These are phyloP conservation scores for Myotis vivesi DNA, from an alignment of 2,797 vertebrate species.

Conservation along the genomic window DNA sequence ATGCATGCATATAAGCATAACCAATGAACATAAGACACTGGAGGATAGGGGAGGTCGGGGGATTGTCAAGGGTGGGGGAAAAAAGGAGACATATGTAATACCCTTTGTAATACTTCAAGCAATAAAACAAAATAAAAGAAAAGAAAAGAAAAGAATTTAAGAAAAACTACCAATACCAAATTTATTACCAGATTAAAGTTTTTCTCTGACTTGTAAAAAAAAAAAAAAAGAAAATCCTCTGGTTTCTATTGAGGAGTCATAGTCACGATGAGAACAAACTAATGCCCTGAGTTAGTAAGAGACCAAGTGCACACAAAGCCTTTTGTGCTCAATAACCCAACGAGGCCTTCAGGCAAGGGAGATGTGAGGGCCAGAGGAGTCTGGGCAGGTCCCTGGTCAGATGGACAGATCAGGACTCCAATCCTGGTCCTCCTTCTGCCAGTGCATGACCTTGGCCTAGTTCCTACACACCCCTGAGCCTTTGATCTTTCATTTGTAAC, in stretches of 20 bases:
- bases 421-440: background rate
- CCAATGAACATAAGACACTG: too few relatives aligned
- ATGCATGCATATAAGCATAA: too few relatives aligned
- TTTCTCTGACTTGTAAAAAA: too few relatives aligned
- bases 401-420: rapidly evolving
- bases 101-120: too few relatives aligned
- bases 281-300: background rate
- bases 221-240: background rate
- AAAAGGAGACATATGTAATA: too few relatives aligned
- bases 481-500: background rate
- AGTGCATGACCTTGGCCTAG: background rate
- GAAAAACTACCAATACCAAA: too few relatives aligned
- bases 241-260: background rate
- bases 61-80: too few relatives aligned
- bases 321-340: background rate
- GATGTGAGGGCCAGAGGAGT: background rate
- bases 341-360: background rate
- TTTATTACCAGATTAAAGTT: too few relatives aligned
- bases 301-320: background rate
- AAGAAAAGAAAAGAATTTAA: too few relatives aligned
- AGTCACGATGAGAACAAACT: background rate
- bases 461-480: background rate
- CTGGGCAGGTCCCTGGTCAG: too few relatives aligned
- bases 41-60: too few relatives aligned
- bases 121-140: too few relatives aligned